Evolutionary conservation across 1,140 invertebrate genomes (phyloP).

Genomic region (Lutraria rhynchaena): DNA sequence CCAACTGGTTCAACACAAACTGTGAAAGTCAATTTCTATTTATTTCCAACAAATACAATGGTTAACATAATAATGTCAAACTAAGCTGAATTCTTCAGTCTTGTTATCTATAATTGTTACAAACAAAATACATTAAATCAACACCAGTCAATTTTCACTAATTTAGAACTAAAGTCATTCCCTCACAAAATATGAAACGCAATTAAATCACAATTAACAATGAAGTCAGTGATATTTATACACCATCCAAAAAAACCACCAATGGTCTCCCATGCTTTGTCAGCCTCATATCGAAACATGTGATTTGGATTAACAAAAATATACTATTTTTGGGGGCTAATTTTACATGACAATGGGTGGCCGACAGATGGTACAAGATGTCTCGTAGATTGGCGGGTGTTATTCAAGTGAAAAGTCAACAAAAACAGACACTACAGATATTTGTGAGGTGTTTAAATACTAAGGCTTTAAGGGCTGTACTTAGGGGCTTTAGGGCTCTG

Average conservation of each 20-base stretch:
- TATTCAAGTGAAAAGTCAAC: constrained; percentile 26
- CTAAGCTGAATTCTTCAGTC: not conserved
- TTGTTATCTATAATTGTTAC: not conserved
- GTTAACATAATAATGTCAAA: not conserved
- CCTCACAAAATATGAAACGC: not conserved
- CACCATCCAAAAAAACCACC: not conserved
- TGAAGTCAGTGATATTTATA: constrained; percentile 1
- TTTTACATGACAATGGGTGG: constrained; percentile 55
- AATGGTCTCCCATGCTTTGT: not conserved
- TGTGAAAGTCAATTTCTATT: not conserved
- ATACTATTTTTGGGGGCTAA: not conserved
- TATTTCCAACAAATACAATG: not conserved
- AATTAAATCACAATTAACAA: not conserved
- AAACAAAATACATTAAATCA: not conserved
- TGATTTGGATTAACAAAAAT: constrained; percentile 30
- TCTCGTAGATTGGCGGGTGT: not conserved
- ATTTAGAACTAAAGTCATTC: not conserved
- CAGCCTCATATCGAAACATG: not conserved
- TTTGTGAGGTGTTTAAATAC: not conserved
- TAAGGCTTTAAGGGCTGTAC: too few relatives aligned
- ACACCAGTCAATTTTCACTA: not conserved
- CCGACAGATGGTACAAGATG: not conserved
- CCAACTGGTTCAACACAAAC: not conserved
- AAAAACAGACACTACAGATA: constrained; percentile 4
- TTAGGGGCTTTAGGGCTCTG: too few relatives aligned